Evolutionary conservation across 1,140 invertebrate genomes (phyloP), one percentile per base, ranked within the genome.

Genomic region (Prorops nasuta): DNA sequence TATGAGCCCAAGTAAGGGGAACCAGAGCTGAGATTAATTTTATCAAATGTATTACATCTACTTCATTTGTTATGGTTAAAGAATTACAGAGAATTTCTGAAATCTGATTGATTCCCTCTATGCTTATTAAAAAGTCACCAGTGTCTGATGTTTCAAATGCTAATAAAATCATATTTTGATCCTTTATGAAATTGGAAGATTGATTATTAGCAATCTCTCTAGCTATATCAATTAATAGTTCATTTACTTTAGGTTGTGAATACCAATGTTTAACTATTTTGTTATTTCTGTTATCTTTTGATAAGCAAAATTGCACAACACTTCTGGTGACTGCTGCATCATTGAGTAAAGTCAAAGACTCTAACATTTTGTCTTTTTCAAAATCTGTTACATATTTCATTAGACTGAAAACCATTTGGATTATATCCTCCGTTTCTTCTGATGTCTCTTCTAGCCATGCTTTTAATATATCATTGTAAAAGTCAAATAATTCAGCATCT

Each of bases 351-450:
- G 51, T 63, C 10, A 84, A 67, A 1, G 76, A 76, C 31, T 77
- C 61, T 40, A 87, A 69, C 32, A 86, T 71, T 10, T 60, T 58
- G 39, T 77, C 59, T 51, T 81, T 81, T 22, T 81, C 73, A 2
- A 62, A 52, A 16, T 73, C 58, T 36, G 72, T 57, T 40, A 82
- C 61, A 54, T 81, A 77, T 28, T 71, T 77, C 12, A 84, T 66
- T 20, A 86, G 63, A 45, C 75, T 74, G 60, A 87, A 86, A 47
- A 83, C 77, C 14, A 88, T 75, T 58, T 83, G 77, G 6, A 86
- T 66, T 3, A 83, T 55, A 44, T 66, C 56, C 34, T 81, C 78
- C 6, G 65, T 71, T 35, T 73, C 60, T 12, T 79, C 68, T 8
- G 69, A 62, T 20, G 69, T 67, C 31, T 67, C 62, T 3, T 61